Conservation (phyloP, 2,888 invertebrate species). For the Crioceris asparagi region DNA sequence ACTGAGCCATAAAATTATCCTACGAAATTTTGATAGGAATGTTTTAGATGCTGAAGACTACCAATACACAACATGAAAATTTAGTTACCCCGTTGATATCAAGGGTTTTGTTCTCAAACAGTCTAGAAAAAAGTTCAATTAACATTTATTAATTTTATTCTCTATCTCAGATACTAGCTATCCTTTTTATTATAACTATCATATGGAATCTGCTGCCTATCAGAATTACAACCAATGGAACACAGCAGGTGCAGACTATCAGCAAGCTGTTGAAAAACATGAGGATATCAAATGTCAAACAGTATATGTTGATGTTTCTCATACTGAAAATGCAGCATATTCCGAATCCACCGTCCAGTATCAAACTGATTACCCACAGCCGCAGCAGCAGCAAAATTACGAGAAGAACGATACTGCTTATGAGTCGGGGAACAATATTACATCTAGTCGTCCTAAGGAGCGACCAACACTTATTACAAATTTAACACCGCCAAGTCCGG, state of each 20-base stretch:
- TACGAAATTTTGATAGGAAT: no score
- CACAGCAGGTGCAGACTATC: slow-evolving; percentile 8
- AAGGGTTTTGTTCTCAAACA: no score
- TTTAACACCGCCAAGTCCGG: slow-evolving; percentile 15
- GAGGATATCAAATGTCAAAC: background rate
- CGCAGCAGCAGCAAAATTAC: background rate
- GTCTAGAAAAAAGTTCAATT: no score
- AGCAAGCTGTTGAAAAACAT: background rate
- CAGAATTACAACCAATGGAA: slow-evolving; percentile 17
- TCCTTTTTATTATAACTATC: slow-evolving; percentile 26
- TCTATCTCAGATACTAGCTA: no score
- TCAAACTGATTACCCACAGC: background rate
- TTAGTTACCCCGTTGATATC: no score
- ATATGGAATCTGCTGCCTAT: slow-evolving; percentile 14
- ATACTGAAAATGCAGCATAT: background rate
- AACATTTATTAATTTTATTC: no score
- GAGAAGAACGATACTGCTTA: background rate
- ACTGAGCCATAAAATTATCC: no score
- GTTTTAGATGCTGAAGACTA: no score
- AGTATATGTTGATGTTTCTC: background rate
- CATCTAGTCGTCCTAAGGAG: slow-evolving; percentile 5
- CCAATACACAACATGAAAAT: no score
- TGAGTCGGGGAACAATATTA: slow-evolving; percentile 2
- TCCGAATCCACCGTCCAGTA: background rate
- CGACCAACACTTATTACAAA: slow-evolving; percentile 11